Evolutionary conservation across 2,113 vertebrate species (phyloP), one percentile per base, ranked within the genome.

Genomic region (Vanacampus margaritifer): DNA sequence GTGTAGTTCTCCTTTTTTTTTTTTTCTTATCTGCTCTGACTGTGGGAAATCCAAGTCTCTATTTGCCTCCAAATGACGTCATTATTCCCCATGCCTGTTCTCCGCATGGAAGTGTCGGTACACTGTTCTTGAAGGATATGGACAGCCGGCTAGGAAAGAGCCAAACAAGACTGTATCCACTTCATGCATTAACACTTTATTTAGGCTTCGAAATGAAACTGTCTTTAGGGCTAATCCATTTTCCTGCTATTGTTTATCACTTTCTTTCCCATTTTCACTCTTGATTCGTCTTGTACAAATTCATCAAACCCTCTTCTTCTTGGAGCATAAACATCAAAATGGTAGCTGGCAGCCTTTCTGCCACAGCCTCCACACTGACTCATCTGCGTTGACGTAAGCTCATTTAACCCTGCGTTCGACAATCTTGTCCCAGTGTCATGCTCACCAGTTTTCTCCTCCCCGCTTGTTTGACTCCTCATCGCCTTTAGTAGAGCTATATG

Each of bases 371-470:
- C 76, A 78, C 1, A 74, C 81, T 80, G 85, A 87, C 77, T 89
- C 87, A 84, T 86, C 70, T 76, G 48, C 81, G 86, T 84, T 86
- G 86, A 81, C 83, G 32, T 80, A 80, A 86, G 74, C 79, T 67
- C 78, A 68, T 88, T 89, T 86, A 76, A 83, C 75, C 70, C 81
- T 60, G 63, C 13, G 3, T 69, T 69, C 43, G 21, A 68, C 76
- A 86, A 74, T 79, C 76, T 70, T 79, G 69, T 81, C 83, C 79
- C 68, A 60, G 72, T 88, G 78, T 87, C 75, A 71, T 23, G 28
- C 43, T 17, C 54, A 32, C 10, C 1, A 28, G 13, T 74, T 53
- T 58, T 64, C 61, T 67, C 41, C 60, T 37, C 69, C 66, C 74
- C 43, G 16, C 60, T 73, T 72, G 74, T 65, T 68, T 67, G 45